A percentile compares a stretch with the other conserved stretches of the same genome.
Conservation (phyloP, 2,113 vertebrate genomes). For the Spea multiplicata region DNA sequence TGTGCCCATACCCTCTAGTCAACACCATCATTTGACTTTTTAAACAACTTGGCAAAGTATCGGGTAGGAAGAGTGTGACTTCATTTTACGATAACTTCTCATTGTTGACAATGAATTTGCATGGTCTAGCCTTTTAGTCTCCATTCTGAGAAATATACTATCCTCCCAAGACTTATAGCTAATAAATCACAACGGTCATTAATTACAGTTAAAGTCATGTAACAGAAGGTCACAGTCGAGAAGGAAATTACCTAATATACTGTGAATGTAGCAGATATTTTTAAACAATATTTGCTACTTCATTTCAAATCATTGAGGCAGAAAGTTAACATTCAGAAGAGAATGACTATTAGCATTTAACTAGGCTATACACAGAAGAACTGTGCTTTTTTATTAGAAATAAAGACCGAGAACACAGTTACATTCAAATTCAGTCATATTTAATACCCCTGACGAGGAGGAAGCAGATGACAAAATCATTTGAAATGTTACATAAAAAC, state of each 20-base stretch:
- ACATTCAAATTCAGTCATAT: not conserved
- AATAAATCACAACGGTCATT: slow-evolving; percentile 19
- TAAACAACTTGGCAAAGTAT: too few species aligned
- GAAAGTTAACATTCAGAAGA: not conserved
- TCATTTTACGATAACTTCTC: too few species aligned
- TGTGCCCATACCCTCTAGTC: too few species aligned
- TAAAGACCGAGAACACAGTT: not conserved
- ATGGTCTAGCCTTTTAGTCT: slow-evolving; percentile 7
- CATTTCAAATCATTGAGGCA: not conserved
- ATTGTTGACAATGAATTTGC: not conserved
- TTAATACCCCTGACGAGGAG: too few species aligned
- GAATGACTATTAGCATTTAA: too few species aligned
- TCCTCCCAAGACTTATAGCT: slow-evolving; percentile 1
- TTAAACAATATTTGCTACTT: not conserved
- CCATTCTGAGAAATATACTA: not conserved
- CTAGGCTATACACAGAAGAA: too few species aligned
- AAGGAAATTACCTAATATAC: slow-evolving; percentile 2
- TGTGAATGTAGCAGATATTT: not conserved
- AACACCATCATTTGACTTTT: too few species aligned
- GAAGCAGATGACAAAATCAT: too few species aligned
- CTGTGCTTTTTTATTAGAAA: too few species aligned
- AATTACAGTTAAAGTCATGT: slow-evolving; percentile 17
- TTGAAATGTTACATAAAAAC: too few species aligned
- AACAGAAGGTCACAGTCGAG: not conserved
- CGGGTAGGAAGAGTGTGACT: too few species aligned